phyloP scores from a whole-genome alignment of 2,113 vertebrate genomes.

The Hippocampus barbouri region DNA sequence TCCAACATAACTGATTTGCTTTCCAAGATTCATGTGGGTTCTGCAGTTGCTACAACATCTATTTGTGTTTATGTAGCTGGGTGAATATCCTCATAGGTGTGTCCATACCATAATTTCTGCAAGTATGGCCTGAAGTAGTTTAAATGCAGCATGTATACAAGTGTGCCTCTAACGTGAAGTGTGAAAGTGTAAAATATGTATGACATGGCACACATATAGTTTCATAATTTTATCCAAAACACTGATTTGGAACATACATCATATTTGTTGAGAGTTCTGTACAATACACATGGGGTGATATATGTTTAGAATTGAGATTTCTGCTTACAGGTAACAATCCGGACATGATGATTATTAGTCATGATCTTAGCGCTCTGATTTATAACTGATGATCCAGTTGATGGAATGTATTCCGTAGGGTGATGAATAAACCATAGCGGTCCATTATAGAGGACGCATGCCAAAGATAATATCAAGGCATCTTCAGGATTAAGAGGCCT shows the following conservation, averaged over 20 bases:
- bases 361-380: neutral
- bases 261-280: neutral
- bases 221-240: constrained; percentile 12
- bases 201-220: neutral
- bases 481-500: constrained; percentile 14
- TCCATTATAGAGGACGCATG: neutral
- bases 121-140: neutral
- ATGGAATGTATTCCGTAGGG: constrained; percentile 21
- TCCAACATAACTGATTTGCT: neutral
- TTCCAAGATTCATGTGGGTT: neutral
- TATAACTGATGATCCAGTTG: constrained; percentile 7
- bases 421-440: constrained; percentile 8
- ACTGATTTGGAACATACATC: neutral
- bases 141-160: neutral
- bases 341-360: constrained; percentile 1
- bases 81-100: neutral
- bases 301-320: neutral
- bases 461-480: neutral
- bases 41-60: neutral
- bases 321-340: neutral
- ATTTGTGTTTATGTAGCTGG: neutral
- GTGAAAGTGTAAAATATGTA: neutral
- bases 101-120: neutral
- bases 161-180: neutral
- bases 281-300: neutral